Evolutionary conservation across 1,140 invertebrate species (phyloP), one percentile per base, ranked within the genome.

Genomic region (Asobara japonica): DNA sequence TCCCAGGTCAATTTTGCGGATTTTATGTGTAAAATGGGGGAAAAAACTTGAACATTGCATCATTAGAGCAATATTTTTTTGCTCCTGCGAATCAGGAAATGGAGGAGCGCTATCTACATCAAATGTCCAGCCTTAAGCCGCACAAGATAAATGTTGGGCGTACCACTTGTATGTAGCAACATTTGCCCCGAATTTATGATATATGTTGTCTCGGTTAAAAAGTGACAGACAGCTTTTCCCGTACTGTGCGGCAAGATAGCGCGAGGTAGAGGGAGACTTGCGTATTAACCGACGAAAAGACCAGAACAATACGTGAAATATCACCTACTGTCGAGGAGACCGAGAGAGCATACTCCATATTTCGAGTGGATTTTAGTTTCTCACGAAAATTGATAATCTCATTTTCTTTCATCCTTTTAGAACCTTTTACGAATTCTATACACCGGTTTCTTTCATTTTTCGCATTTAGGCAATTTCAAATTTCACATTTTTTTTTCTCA

Each of bases 131-230:
- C 77, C 75, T 78, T 83, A 82, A 83, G 78, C 77, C 75, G 70
- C 69, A 62, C 41, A 83, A 83, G 79, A 83, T 81, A 77, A 76
- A 83, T 83, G 78, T 74, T 78, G 72, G 75, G 62, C 74, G 64
- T 65, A 68, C 72, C 75, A 48, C 72, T 69, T 73, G 69, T 69
- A 68, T 33, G 38, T 56, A 22, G 18, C 75, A 79, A 74, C 71
- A 64, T 79, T 77, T 80, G 72, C 75, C 75, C 79, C 71, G 61
- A 75, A 69, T 75, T 79, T 81, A 81, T 83, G 80, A 83, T 83
- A 76, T 83, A 83, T 77, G 79, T 51, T 71, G 62, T 75, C 65
- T 45, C 65, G 48, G 69, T 69, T 82, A 82, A 83, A 83, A 83
- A 83, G 73, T 82, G 81, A 78, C 81, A 81, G 79, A 80, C 76